Evolutionary conservation across 2,797 vertebrate genomes (phyloP).

Genomic region (Pempheris klunzingeri): DNA sequence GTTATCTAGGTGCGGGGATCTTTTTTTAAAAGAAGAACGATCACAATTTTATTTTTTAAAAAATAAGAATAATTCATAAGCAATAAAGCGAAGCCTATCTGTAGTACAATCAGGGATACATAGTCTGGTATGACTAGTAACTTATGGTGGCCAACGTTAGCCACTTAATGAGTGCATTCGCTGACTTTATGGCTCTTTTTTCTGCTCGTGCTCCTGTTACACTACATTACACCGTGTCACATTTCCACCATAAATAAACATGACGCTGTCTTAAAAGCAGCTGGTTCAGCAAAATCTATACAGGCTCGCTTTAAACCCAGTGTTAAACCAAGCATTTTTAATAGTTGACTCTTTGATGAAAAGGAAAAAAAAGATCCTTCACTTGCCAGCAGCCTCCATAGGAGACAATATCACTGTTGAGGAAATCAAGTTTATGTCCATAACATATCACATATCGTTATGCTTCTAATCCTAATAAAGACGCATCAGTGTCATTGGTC

Average conservation of each 20-base stretch:
- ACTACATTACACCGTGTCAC: not conserved
- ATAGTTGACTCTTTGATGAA: not conserved
- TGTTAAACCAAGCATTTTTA: not conserved
- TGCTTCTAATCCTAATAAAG: too few species aligned
- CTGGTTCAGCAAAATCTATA: too few species aligned
- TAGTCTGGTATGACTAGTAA: not conserved
- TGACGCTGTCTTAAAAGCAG: not conserved
- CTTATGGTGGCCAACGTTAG: too few species aligned
- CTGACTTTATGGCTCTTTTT: not conserved
- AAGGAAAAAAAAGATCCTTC: not conserved
- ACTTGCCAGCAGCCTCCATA: not conserved
- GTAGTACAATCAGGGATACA: not conserved
- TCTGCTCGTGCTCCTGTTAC: not conserved
- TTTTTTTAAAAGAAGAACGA: not conserved
- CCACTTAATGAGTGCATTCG: not conserved
- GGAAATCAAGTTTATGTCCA: not conserved
- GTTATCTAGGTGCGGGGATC: too few species aligned
- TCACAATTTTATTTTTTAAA: not conserved
- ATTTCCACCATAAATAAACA: not conserved
- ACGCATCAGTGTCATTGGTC: slow-evolving; percentile 41
- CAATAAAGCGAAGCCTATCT: not conserved
- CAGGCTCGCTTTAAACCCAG: too few species aligned
- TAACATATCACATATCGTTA: too few species aligned
- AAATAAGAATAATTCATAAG: not conserved
- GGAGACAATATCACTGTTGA: not conserved